Percentiles rank a stretch among this genome's conserved stretches.
phyloP scores from a whole-genome alignment of 2,888 invertebrate species.

The Scaptomyza polygonia region DNA sequence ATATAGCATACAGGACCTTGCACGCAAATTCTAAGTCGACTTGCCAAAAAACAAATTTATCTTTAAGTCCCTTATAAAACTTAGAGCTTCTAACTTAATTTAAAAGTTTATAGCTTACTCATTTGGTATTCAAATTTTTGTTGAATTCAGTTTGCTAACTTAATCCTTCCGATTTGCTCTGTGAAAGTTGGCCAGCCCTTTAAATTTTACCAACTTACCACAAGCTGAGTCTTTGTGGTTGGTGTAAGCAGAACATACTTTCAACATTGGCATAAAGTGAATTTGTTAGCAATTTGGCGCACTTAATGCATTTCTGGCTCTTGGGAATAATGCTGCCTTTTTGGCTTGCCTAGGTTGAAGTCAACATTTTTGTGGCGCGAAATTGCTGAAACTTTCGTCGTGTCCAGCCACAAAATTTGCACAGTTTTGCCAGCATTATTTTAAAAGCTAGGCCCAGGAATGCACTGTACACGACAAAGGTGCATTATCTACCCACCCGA shows the following conservation, averaged over 20 bases:
- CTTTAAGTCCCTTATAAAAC: background rate
- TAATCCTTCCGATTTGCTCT: background rate
- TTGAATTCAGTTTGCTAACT: background rate
- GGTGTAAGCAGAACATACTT: slow-evolving; percentile 34
- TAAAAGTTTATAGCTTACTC: background rate
- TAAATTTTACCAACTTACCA: slow-evolving; percentile 9
- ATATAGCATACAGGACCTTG: too few relatives aligned
- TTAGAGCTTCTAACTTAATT: background rate
- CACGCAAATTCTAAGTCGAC: background rate
- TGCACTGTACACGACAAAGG: slow-evolving; percentile 2
- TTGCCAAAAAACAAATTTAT: background rate
- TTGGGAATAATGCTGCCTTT: slow-evolving; percentile 16
- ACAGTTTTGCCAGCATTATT: slow-evolving; percentile 14
- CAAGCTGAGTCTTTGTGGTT: slow-evolving; percentile 20
- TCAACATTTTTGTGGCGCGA: slow-evolving; percentile 35
- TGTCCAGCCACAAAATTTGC: slow-evolving; percentile 22
- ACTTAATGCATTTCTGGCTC: slow-evolving; percentile 31
- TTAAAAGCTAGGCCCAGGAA: slow-evolving; percentile 10
- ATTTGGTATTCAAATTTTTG: background rate
- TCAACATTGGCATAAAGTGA: slow-evolving; percentile 47
- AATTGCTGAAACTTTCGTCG: slow-evolving; percentile 32
- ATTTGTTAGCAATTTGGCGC: slow-evolving; percentile 59
- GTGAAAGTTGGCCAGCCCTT: background rate
- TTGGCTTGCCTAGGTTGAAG: slow-evolving; percentile 21
- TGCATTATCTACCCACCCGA: background rate